phyloP scores from a whole-genome alignment of 2,113 vertebrate genomes.

The Alethe diademata region DNA sequence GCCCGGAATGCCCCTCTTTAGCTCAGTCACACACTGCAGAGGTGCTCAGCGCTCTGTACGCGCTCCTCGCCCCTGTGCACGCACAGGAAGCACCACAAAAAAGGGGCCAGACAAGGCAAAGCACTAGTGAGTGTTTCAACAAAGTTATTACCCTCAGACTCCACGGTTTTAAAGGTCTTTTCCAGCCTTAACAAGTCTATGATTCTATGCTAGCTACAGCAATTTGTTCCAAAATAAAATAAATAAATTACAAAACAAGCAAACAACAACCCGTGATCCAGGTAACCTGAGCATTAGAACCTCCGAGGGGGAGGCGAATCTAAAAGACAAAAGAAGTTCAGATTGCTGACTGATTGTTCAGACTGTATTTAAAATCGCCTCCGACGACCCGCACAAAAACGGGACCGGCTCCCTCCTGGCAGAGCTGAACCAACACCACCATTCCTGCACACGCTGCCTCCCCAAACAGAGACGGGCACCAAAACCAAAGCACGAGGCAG shows the following conservation, averaged over 20 bases:
- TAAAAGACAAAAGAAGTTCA: too few species aligned
- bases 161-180: fast-evolving
- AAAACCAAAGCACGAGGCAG: neutral
- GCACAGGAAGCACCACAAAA: too few species aligned
- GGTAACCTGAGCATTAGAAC: fast-evolving
- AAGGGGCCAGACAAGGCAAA: fast-evolving
- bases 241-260: fast-evolving
- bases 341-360: neutral
- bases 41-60: neutral
- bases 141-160: neutral
- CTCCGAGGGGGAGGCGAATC: neutral
- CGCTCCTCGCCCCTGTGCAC: neutral
- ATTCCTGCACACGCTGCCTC: neutral
- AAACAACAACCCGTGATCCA: too few species aligned
- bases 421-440: fast-evolving
- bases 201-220: fast-evolving
- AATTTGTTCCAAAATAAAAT: neutral
- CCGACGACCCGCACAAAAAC: too few species aligned
- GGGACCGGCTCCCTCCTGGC: neutral
- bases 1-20: neutral
- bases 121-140: too few species aligned
- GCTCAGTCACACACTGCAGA: neutral
- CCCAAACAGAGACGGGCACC: neutral
- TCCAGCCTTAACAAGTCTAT: fast-evolving
- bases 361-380: too few species aligned